Conservation (phyloP, 2,113 vertebrate genomes). For the Apteryx mantelli region DNA sequence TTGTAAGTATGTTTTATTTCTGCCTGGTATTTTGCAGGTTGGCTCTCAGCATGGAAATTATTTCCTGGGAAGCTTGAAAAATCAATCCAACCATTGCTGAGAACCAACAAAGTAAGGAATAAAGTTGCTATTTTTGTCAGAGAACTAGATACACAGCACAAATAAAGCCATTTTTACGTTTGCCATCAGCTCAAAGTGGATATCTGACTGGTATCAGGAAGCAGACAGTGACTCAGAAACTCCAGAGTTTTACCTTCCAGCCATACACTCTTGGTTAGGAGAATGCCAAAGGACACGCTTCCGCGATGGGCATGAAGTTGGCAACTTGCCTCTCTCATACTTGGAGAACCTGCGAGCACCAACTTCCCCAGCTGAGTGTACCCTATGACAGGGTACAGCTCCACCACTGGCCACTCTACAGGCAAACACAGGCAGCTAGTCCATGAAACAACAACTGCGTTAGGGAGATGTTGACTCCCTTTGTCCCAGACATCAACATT, state of each 20-base stretch:
- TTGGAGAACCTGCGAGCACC: accelerated
- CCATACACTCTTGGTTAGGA: accelerated
- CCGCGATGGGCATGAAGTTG: background rate
- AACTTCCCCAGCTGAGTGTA: background rate
- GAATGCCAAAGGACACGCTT: background rate
- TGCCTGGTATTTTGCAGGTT: background rate
- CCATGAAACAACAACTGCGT: accelerated
- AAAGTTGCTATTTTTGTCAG: background rate
- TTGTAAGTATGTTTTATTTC: background rate
- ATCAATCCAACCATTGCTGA: background rate
- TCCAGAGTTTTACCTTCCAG: background rate
- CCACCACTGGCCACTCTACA: accelerated
- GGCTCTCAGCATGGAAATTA: background rate
- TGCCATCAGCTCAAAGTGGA: background rate
- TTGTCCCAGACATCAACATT: accelerated
- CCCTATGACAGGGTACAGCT: accelerated
- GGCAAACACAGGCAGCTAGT: accelerated
- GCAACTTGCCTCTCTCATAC: accelerated
- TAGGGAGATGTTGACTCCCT: background rate
- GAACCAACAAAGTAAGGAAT: background rate
- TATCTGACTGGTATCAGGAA: background rate
- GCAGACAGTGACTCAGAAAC: background rate
- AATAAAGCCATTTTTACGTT: background rate
- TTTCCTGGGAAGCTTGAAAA: background rate
- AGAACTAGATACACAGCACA: background rate